Evolutionary conservation across 1,140 invertebrate species (phyloP), one percentile per base, ranked within the genome.

Genomic region (Cotesia chilonis): DNA sequence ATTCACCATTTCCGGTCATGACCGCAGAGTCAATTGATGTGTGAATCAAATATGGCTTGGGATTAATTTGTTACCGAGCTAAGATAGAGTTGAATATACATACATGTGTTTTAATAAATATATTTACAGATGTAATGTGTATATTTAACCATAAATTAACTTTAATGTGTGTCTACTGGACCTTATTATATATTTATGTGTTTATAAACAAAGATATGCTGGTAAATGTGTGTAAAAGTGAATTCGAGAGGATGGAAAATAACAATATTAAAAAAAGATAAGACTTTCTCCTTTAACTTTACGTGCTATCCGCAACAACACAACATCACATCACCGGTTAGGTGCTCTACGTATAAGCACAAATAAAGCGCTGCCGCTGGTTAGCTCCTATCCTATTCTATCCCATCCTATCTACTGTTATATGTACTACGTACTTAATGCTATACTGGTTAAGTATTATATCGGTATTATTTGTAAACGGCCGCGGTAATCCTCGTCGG

Each of bases 1-100:
- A 73, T 73, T 72, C 67, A 38, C 71, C 71, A 61, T 75, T 75
- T 75, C 74, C 74, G 74, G 70, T 75, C 69, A 63, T 59, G 54
- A 51, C 38, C 37, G 52, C 37, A 20, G 63, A 66, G 63, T 36
- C 38, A 41, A 67, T 57, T 28, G 65, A 67, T 35, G 28, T 52
- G 12, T 59, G 57, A 64, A 37, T 55, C n/a, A 7, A 64, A 74
- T 60, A 60, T 60, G 59, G 17, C 28, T 10, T 20, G 20, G 6
- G 20, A 20, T 60, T 64, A 12, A 41, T 64, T 28, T 64, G 10
- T 12, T n/a, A 47, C 41, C 41, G 10, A 47, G 41, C 41, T 47
- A 10, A 47, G 41, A 47, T 57, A 20, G 10, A 20, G 5, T 57
- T 57, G 54, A 28, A 28, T 61, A 9, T 10, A 4, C 35, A 61